phyloP scores from a whole-genome alignment of 2,888 invertebrate species.

The Agonopterix heracliana region DNA sequence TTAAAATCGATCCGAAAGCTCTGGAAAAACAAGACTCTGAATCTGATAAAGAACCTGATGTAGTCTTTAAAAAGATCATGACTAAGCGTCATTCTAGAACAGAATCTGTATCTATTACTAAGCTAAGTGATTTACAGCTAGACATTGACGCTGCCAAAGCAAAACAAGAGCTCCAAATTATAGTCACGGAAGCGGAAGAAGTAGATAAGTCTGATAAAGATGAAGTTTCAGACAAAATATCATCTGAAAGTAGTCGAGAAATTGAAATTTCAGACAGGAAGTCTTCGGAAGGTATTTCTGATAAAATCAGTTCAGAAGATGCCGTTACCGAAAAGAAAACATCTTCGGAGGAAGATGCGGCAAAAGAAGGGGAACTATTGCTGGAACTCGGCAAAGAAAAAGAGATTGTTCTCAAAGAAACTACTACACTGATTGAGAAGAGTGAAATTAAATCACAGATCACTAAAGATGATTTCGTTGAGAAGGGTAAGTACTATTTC shows the following conservation, averaged over 20 bases:
- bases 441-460: constrained; percentile 29
- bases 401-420: constrained; percentile 17
- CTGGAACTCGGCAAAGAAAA: constrained; percentile 26
- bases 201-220: constrained; percentile 63
- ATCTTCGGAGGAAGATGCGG: constrained; percentile 61
- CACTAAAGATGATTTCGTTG: constrained; percentile 37
- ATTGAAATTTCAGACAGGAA: constrained; percentile 69
- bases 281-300: constrained; percentile 70
- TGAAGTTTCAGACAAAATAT: constrained; percentile 68
- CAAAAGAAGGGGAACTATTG: constrained; percentile 35
- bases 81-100: constrained; percentile 68
- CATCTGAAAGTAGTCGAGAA: constrained; percentile 70
- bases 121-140: constrained; percentile 54
- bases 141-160: constrained; percentile 42
- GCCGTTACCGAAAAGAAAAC: constrained; percentile 71
- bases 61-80: constrained; percentile 61
- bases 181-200: constrained; percentile 71
- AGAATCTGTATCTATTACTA: constrained; percentile 64
- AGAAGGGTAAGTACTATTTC: constrained; percentile 34
- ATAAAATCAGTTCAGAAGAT: constrained; percentile 70
- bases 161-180: constrained; percentile 64
- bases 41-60: constrained; percentile 54
- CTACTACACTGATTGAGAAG: constrained; percentile 30
- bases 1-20: constrained; percentile 49
- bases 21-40: constrained; percentile 57